Conservation (phyloP, 1,140 invertebrate genomes). For the Pseudomyrmex sp. region DNA sequence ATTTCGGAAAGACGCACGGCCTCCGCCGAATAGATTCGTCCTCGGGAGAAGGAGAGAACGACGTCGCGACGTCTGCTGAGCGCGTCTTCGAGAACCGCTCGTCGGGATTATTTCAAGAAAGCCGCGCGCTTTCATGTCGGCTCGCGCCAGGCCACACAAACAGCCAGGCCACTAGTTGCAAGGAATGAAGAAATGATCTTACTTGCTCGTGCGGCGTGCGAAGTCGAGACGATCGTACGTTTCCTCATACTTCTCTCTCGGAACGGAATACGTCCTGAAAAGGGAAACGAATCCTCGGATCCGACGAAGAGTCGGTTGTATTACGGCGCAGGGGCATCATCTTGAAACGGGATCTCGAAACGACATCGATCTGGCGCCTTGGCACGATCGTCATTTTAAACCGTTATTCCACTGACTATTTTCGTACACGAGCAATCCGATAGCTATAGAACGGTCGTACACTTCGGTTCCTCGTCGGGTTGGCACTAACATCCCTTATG, state of each 20-base stretch:
- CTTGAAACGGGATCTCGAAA: conserved; percentile 35
- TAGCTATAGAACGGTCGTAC: conserved; percentile 71
- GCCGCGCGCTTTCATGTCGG: conserved; percentile 25
- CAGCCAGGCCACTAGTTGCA: conserved; percentile 9
- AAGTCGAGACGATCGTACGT: conserved; percentile 1
- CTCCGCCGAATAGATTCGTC: conserved; percentile 59
- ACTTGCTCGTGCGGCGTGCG: conserved; percentile 37
- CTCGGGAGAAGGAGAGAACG: conserved; percentile 54
- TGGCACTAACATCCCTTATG: conserved; percentile 82
- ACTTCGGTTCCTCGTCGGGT: conserved; percentile 76
- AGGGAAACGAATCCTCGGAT: not conserved
- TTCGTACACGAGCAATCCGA: conserved; percentile 76
- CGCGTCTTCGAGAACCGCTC: conserved; percentile 27
- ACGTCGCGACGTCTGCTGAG: conserved; percentile 29
- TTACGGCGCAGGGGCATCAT: not conserved
- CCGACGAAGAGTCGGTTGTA: not conserved
- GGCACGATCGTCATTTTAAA: conserved; percentile 70
- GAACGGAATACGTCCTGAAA: not conserved
- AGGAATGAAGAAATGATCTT: conserved; percentile 49
- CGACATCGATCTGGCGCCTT: conserved; percentile 58
- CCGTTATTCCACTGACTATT: conserved; percentile 77
- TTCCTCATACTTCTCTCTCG: conserved; percentile 15
- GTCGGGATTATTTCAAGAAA: conserved; percentile 61
- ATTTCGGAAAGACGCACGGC: conserved; percentile 69
- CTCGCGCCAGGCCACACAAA: not conserved